These are phyloP conservation scores for Hypsibius dujardini DNA, from an alignment of 1,140 invertebrate species.

Conservation along the genomic window DNA sequence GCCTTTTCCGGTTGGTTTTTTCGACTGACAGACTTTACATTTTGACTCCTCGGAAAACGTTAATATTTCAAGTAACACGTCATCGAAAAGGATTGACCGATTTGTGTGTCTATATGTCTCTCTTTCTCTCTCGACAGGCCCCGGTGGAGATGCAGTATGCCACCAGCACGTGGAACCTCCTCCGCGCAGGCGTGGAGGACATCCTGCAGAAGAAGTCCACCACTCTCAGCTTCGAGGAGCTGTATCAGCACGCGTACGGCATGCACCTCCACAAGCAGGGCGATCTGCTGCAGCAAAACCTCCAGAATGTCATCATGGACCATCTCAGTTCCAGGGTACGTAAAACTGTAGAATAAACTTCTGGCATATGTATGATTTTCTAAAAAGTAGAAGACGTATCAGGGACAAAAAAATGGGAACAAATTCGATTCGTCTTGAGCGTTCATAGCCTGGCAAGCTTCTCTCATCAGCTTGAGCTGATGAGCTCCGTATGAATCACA, in stretches of 20 bases:
- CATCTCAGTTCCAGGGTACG: neutral
- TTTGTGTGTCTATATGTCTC: too few species aligned
- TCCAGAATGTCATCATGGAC: neutral
- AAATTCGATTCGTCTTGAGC: too few species aligned
- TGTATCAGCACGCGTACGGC: constrained; percentile 7
- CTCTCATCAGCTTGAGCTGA: too few species aligned
- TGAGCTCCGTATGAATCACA: too few species aligned
- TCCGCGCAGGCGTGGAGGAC: neutral
- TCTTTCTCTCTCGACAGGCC: neutral
- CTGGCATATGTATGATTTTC: too few species aligned
- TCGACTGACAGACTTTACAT: neutral
- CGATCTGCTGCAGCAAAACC: neutral
- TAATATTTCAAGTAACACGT: neutral
- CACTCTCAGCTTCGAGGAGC: neutral
- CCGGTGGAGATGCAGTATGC: neutral
- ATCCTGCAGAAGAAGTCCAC: neutral
- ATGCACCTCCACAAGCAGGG: constrained; percentile 11
- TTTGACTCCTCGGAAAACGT: neutral
- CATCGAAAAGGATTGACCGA: neutral
- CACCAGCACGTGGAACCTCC: neutral
- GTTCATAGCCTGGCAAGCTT: too few species aligned
- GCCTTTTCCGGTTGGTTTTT: constrained; percentile 8
- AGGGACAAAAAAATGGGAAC: too few species aligned
- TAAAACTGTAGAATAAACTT: too few species aligned
- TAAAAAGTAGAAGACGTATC: too few species aligned